These are phyloP conservation scores for Oxyura jamaicensis DNA, from an alignment of 2,113 vertebrate species.

Conservation along the genomic window DNA sequence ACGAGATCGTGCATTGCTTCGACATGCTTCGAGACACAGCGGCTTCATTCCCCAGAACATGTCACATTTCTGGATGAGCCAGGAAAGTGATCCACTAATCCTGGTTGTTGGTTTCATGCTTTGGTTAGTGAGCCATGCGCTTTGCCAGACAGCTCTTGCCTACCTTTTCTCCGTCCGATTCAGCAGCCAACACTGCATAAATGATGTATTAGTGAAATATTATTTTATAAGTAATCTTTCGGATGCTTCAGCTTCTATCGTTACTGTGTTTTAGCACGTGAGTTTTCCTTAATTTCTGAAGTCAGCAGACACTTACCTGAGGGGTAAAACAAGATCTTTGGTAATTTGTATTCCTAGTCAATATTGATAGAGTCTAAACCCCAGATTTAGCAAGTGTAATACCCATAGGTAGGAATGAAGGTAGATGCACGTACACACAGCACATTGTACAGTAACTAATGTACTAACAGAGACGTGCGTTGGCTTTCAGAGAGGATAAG, in stretches of 20 bases:
- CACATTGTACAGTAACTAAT: slow-evolving; percentile 29
- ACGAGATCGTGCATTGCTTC: not conserved
- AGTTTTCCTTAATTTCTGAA: not conserved
- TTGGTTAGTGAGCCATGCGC: not conserved
- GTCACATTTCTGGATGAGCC: not conserved
- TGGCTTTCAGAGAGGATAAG: slow-evolving; percentile 39
- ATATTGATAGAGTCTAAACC: not conserved
- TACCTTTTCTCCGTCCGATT: not conserved
- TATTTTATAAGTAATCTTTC: not conserved
- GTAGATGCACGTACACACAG: not conserved
- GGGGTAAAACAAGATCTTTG: not conserved
- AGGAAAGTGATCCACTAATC: not conserved
- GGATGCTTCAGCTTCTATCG: not conserved
- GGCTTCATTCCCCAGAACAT: not conserved
- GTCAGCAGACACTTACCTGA: not conserved
- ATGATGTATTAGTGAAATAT: not conserved
- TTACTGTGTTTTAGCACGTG: not conserved
- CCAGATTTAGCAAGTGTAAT: not conserved
- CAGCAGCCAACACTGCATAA: not conserved
- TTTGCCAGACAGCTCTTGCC: not conserved
- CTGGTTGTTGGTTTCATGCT: not conserved
- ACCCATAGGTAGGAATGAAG: not conserved
- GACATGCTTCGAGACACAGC: not conserved
- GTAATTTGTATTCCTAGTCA: not conserved
- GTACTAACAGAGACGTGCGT: slow-evolving; percentile 2